A percentile compares a stretch with the other conserved stretches of the same genome.
Evolutionary conservation across 2,888 invertebrate species (phyloP).

Genomic region (Drosophila falleni): DNA sequence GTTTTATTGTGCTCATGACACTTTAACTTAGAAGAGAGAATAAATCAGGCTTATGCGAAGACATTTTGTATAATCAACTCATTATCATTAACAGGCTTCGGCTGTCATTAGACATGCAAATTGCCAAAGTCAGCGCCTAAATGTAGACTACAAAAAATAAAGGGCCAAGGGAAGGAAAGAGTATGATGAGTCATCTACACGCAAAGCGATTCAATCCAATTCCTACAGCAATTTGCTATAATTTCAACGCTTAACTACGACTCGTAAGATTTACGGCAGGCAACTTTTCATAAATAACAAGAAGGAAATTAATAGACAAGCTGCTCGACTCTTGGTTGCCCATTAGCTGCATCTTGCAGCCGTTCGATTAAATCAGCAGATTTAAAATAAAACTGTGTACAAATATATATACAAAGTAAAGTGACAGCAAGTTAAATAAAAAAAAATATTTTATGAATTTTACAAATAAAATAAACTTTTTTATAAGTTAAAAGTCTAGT

Average conservation of each 20-base stretch:
- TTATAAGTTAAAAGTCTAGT: too few relatives aligned
- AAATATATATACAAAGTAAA: too few relatives aligned
- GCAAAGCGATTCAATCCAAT: slow-evolving; percentile 69
- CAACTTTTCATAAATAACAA: slow-evolving; percentile 56
- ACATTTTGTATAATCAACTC: slow-evolving; percentile 61
- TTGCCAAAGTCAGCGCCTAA: slow-evolving; percentile 43
- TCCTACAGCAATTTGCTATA: slow-evolving; percentile 73
- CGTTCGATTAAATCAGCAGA: too few relatives aligned
- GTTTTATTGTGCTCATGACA: slow-evolving; percentile 7
- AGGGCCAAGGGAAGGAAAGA: neutral
- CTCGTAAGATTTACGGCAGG: slow-evolving; percentile 70
- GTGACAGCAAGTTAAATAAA: too few relatives aligned
- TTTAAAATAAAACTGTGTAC: too few relatives aligned
- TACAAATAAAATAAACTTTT: too few relatives aligned
- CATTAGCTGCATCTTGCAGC: neutral
- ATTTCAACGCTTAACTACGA: slow-evolving; percentile 71
- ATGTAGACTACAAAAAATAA: slow-evolving; percentile 50
- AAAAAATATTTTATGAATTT: too few relatives aligned
- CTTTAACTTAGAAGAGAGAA: slow-evolving; percentile 4
- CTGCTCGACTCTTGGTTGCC: neutral
- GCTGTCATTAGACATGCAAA: slow-evolving; percentile 73
- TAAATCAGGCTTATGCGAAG: slow-evolving; percentile 14
- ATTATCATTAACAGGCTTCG: slow-evolving; percentile 71
- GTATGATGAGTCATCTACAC: slow-evolving; percentile 67
- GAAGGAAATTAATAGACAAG: neutral